Evolutionary conservation across 2,888 invertebrate species (phyloP).

Genomic region (Acanthacorydalis orientalis): DNA sequence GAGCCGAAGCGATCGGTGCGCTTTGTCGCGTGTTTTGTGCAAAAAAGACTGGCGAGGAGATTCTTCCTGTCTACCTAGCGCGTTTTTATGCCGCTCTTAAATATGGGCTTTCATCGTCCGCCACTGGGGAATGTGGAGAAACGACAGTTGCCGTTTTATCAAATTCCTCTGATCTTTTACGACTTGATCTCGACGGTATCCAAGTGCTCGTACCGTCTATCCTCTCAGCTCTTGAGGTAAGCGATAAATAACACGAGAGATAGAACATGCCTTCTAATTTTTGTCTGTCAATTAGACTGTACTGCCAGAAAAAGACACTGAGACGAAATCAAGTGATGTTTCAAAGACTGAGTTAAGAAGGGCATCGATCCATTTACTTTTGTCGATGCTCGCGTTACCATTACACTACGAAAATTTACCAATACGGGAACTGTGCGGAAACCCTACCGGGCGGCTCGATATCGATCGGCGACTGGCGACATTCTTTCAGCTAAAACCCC

Average conservation of each 20-base stretch:
- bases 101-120: conserved; percentile 61
- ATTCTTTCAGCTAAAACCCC: conserved; percentile 53
- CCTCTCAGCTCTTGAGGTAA: conserved; percentile 64
- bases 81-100: conserved; percentile 84
- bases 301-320: conserved; percentile 69
- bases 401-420: conserved; percentile 72
- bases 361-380: conserved; percentile 78
- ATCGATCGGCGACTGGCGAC: conserved; percentile 25
- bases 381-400: conserved; percentile 84
- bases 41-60: conserved; percentile 86
- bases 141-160: conserved; percentile 76
- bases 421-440: conserved; percentile 51
- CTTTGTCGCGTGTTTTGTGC: conserved; percentile 91
- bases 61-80: conserved; percentile 82
- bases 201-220: conserved; percentile 81
- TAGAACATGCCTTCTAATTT: no score
- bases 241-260: no score
- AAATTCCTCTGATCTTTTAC: conserved; percentile 75
- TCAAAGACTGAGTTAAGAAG: conserved; percentile 68
- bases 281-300: conserved; percentile 33
- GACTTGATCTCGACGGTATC: conserved; percentile 82
- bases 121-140: conserved; percentile 51
- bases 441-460: conserved; percentile 24
- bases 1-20: conserved; percentile 89
- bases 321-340: conserved; percentile 49